Conservation (phyloP, 2,113 vertebrate species). For the Sphaerodactylus townsendi region DNA sequence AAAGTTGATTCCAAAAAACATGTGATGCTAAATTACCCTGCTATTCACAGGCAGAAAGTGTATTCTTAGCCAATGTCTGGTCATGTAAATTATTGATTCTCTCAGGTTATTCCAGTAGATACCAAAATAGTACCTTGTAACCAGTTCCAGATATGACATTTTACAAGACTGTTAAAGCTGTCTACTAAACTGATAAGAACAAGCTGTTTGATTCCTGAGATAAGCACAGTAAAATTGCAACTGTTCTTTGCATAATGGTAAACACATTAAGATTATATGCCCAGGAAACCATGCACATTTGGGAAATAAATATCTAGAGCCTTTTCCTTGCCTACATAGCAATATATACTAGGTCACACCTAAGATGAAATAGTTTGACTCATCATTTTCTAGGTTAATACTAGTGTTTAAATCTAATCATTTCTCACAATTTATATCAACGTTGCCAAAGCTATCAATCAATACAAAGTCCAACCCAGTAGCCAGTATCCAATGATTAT, state of each 20-base stretch:
- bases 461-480: neutral
- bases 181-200: neutral
- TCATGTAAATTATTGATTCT: conserved; percentile 41
- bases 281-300: neutral
- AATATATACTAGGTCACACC: neutral
- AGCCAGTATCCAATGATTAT: neutral
- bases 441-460: neutral
- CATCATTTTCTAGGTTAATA: neutral
- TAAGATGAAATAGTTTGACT: too few species aligned
- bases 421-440: neutral
- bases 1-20: conserved; percentile 53
- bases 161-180: neutral
- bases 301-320: neutral
- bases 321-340: neutral
- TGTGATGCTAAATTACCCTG: conserved; percentile 40
- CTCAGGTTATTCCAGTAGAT: conserved; percentile 15
- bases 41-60: conserved; percentile 47
- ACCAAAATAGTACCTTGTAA: conserved; percentile 6
- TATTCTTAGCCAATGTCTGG: conserved; percentile 48
- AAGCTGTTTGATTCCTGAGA: conserved; percentile 12
- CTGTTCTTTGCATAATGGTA: conserved; percentile 19
- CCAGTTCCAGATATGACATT: conserved; percentile 16
- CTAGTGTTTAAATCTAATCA: neutral
- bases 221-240: neutral
- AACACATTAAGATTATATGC: neutral